Conservation (phyloP, 1,140 invertebrate genomes). For the Capitella teleta region DNA sequence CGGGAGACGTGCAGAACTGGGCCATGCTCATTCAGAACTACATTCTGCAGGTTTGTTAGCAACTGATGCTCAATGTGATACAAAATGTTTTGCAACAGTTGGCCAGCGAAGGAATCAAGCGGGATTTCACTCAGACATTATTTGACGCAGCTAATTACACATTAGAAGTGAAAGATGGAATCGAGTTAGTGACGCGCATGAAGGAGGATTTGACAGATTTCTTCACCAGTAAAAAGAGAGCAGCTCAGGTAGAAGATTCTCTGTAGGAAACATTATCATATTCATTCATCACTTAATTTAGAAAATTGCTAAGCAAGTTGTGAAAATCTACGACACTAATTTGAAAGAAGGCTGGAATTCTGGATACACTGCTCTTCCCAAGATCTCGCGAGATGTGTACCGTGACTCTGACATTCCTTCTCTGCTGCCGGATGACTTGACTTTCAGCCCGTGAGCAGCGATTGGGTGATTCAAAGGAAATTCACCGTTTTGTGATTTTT, state of each 20-base stretch:
- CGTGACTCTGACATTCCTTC: conserved; percentile 41
- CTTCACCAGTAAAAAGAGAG: conserved; percentile 32
- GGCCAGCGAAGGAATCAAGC: conserved; percentile 41
- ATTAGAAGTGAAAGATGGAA: conserved; percentile 38
- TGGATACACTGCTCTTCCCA: conserved; percentile 18
- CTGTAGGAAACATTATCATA: too few relatives aligned
- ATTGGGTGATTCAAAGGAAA: not conserved
- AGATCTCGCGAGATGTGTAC: conserved; percentile 30
- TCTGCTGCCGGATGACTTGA: conserved; percentile 29
- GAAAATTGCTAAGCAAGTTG: conserved; percentile 33
- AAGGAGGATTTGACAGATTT: conserved; percentile 36
- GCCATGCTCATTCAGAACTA: conserved; percentile 44
- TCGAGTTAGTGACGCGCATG: conserved; percentile 31
- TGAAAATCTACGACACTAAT: conserved; percentile 35
- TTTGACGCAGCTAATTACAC: conserved; percentile 41
- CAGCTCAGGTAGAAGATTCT: not conserved
- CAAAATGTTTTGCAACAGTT: conserved; percentile 22
- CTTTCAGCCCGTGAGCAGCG: conserved; percentile 38
- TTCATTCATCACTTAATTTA: too few relatives aligned
- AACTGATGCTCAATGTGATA: not conserved
- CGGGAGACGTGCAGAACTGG: conserved; percentile 45
- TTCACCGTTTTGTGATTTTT: not conserved
- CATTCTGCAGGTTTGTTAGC: conserved; percentile 35
- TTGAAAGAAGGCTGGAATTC: conserved; percentile 18
- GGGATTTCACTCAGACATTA: conserved; percentile 37